phyloP scores from a whole-genome alignment of 2,888 invertebrate species.

The Agrotis exclamationis region DNA sequence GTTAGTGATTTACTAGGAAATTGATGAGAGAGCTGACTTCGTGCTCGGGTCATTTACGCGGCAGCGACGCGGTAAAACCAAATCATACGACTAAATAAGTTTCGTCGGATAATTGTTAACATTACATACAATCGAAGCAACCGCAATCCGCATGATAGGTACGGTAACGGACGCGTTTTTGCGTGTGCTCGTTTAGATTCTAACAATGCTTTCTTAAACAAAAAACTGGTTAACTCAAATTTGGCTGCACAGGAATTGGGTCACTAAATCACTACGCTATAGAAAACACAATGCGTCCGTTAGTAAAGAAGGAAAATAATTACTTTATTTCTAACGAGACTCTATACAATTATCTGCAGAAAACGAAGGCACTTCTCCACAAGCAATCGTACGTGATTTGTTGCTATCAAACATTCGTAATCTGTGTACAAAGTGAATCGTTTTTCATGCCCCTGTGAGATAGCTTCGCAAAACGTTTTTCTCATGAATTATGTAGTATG shows the following conservation, averaged over 20 bases:
- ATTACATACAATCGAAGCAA: slow-evolving; percentile 79
- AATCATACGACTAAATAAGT: slow-evolving; percentile 68
- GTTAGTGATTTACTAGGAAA: slow-evolving; percentile 73
- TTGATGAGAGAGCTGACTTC: slow-evolving; percentile 72
- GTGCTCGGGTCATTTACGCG: slow-evolving; percentile 73
- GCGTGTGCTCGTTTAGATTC: slow-evolving; percentile 74
- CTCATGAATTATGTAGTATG: slow-evolving; percentile 78
- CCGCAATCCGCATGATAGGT: slow-evolving; percentile 77
- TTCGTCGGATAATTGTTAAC: slow-evolving; percentile 75
- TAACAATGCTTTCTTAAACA: slow-evolving; percentile 76
- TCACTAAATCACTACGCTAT: slow-evolving; percentile 70
- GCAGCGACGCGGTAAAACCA: slow-evolving; percentile 63
- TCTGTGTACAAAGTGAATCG: slow-evolving; percentile 46
- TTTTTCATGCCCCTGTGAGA: slow-evolving; percentile 53
- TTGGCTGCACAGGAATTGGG: slow-evolving; percentile 75
- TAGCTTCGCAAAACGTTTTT: slow-evolving; percentile 61
- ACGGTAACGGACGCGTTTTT: slow-evolving; percentile 82
- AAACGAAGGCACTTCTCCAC: slow-evolving; percentile 41
- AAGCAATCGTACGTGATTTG: slow-evolving; percentile 49
- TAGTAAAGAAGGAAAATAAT: slow-evolving; percentile 67
- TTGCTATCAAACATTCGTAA: slow-evolving; percentile 51
- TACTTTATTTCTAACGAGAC: slow-evolving; percentile 65
- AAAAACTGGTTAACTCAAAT: slow-evolving; percentile 77
- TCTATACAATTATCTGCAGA: slow-evolving; percentile 53
- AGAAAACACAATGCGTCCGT: slow-evolving; percentile 68